These are phyloP conservation scores for Perccottus glenii DNA, from an alignment of 2,113 vertebrate genomes.

Conservation along the genomic window DNA sequence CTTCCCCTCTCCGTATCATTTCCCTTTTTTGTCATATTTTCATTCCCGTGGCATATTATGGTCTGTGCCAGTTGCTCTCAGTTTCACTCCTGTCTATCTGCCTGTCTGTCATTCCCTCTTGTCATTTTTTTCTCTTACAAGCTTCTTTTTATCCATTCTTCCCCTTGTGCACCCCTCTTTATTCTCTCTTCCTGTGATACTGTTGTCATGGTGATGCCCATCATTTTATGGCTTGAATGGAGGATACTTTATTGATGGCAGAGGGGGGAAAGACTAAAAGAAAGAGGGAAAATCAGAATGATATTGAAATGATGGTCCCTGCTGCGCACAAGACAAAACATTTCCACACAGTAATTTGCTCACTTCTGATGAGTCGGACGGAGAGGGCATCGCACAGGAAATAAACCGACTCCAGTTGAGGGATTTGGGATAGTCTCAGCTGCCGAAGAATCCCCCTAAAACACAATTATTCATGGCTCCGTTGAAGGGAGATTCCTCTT, in stretches of 20 bases:
- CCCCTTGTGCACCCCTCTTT: constrained; percentile 3
- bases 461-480: constrained; percentile 38
- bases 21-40: constrained; percentile 25
- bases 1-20: constrained; percentile 6
- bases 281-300: constrained; percentile 27
- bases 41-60: constrained; percentile 16
- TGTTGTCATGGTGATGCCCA: constrained; percentile 78
- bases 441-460: constrained; percentile 46
- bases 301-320: constrained; percentile 60
- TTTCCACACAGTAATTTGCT: constrained; percentile 56
- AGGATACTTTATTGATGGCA: constrained; percentile 73
- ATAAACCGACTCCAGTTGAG: constrained; percentile 17
- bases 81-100: background rate
- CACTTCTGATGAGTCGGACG: constrained; percentile 29
- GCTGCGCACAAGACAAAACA: constrained; percentile 55
- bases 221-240: constrained; percentile 76
- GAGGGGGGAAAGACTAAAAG: constrained; percentile 45
- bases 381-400: constrained; percentile 29
- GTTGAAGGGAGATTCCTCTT: constrained; percentile 54
- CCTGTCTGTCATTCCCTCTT: constrained; percentile 6
- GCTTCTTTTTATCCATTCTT: constrained; percentile 32
- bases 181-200: constrained; percentile 60
- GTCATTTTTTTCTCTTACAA: constrained; percentile 32
- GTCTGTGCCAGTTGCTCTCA: constrained; percentile 12
- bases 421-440: constrained; percentile 34